Percentiles rank a stretch among this genome's conserved stretches.
Conservation (phyloP, 2,888 invertebrate genomes). For the Hypomecis punctinalis region DNA sequence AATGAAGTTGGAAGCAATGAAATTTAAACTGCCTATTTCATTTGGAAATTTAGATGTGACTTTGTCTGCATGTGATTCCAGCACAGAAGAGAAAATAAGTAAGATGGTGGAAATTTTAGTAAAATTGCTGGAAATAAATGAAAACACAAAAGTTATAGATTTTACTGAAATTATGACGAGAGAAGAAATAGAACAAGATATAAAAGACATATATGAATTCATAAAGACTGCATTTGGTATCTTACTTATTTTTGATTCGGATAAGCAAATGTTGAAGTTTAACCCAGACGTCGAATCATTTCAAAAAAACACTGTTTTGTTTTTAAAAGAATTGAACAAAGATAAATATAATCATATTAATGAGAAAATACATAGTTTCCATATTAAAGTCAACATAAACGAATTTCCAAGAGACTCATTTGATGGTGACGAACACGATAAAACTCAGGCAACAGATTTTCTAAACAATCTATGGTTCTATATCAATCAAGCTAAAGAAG, state of each 20-base stretch:
- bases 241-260: background rate
- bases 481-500: constrained; percentile 1
- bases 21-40: background rate
- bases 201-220: background rate
- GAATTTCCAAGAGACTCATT: constrained; percentile 1
- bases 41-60: constrained; percentile 6
- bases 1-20: background rate
- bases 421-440: background rate
- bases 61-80: background rate
- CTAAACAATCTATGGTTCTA: constrained; percentile 1
- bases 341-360: background rate
- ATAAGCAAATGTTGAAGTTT: constrained; percentile 4
- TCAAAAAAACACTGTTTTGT: background rate
- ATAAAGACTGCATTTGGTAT: constrained; percentile 1
- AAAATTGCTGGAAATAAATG: background rate
- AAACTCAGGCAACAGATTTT: background rate
- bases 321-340: background rate
- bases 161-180: background rate
- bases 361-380: background rate
- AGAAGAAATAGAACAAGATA: background rate
- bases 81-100: background rate
- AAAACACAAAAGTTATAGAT: background rate
- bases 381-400: background rate
- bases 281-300: background rate
- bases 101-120: background rate